Evolutionary conservation across 2,888 invertebrate genomes (phyloP), one percentile per base, ranked within the genome.

Genomic region (Stenchaetothrips biformis): DNA sequence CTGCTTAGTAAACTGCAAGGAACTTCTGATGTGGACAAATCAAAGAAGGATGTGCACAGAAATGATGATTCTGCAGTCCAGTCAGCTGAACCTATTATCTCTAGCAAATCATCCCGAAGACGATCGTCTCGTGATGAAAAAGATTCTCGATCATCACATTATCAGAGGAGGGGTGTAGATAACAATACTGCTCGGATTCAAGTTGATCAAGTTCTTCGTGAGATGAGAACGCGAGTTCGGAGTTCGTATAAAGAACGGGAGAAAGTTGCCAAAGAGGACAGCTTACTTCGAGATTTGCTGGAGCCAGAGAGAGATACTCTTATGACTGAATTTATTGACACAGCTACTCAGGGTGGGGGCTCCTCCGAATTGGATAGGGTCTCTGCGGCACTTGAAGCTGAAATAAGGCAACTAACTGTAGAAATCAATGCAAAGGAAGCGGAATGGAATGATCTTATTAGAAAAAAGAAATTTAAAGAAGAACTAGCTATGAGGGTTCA

Each of bases 391-490:
- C 67, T 74, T 74, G 67, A 74, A 74, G 67, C 25, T 21, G 67
- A 74, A 74, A 74, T 74, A 9, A 25, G 67, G 25, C 67, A 74
- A 21, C 67, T 74, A 7, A 74, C 67, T 8, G 67, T 74, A 25
- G 67, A 74, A 74, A 74, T 74, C 8, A 74, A 74, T 74, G 67
- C 67, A 74, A 74, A 74, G 25, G 67, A 74, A 74, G 67, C 67
- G 6, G 67, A 74, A 25, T 74, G 67, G 67, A 74, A 74, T 25
- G 67, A 74, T 74, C 67, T 74, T 74, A 74, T 74, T 74, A 74
- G 67, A 11, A 74, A 74, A 74, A 74, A 74, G 67, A 74, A 74
- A 74, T 8, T 74, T 7, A 74, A 74, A 11, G 67, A 74, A 25
- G 67, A 74, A 11, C 25, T 74, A 21, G 67, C 67, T 7, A 7